Base-by-base conservation (phyloP, 2,888 invertebrate species). In the Hydroisotoma schaefferi region DNA sequence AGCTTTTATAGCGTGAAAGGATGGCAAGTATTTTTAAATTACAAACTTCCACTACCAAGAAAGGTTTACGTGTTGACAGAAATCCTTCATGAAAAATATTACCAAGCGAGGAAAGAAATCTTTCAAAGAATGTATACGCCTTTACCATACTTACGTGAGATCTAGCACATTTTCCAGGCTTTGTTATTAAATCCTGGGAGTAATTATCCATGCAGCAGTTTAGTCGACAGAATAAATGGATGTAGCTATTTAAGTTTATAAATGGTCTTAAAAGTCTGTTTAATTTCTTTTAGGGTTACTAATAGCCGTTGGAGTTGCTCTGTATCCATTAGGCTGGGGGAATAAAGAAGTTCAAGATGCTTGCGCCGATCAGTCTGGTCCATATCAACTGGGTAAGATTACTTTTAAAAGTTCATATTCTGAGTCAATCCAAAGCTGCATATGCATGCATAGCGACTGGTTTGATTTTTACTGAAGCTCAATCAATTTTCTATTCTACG, bases 241-340 rank as follows among this genome's bases (percentile, higher is more conserved):
- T n/a, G n/a, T n/a, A 40, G n/a, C 3, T 15, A 5, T 20, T 40
- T 40, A 20, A 18, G 40, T 15, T 18, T 18, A 20, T 5, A 15
- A 40, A 40, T 15, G n/a, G n/a, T 8, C 20, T 40, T 40, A 18
- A 15, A 40, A 40, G n/a, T 15, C 23, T 55, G 28, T 51, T 59
- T 63, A 52, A 71, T 62, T 73, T 73, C 72, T 80, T 80, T 61
- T 78, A 83, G 83, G 81, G 59, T 74, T 81, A 68, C 77, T 83
- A 73, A 80, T 84, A 68, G 77, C 80, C 68, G 78, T 79, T 37
- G 84, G 84, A 25, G 79, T 81, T 57, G 81, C 81, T 51, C 76
- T 84, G 69, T 84, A 84, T 75, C 84, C 84, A 23, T 76, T 84
- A 57, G 84, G 84, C 67, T 85, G 84, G 84, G 82, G 82, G 74